Base-by-base conservation (phyloP, 2,113 vertebrate species). In the Azemiops feae region DNA sequence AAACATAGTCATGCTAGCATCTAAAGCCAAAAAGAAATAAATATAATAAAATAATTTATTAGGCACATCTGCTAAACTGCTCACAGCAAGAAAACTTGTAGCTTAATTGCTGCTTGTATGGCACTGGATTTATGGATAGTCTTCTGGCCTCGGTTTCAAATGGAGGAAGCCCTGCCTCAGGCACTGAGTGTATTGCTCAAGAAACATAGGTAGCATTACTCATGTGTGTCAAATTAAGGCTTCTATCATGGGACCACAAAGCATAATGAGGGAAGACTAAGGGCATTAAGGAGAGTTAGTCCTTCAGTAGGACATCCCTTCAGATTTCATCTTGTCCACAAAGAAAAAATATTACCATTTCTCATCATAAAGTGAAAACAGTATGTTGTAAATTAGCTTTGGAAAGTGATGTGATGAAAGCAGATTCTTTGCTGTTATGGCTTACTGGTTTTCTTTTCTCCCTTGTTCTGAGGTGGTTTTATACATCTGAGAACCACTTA, bases 251-350 rank as follows among this genome's bases (percentile, higher is more conserved):
- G 98, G 98, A 98, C 98, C 98, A 94, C 97, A 97, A 97, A 98
- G 97, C 98, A 98, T 98, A 98, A 99, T 98, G 98, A 98, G 97
- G 91, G 96, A 93, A 97, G 95, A 97, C 96, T 97, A 98, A 99
- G 99, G 98, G 97, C 98, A 97, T 98, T 97, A 97, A 96, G 96
- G 98, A 99, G 98, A 98, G 98, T 97, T 89, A 98, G 98, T 98
- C 96, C 97, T 98, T 98, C 97, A 96, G 0, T 91, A 97, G 96
- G 95, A 94, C 96, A 97, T 96, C 74, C 53, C 52, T 89, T 96
- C 87, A 95, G 87, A 92, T 94, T 96, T 96, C 81, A 90, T 89
- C 92, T 96, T 64, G 22, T 89, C 64, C 89, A 34, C 30, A 94
- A 90, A 95, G 93, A 93, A 92, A 92, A 87, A 95, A 81, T 89